phyloP scores from a whole-genome alignment of 2,888 invertebrate species.

The Andrena flavipes region DNA sequence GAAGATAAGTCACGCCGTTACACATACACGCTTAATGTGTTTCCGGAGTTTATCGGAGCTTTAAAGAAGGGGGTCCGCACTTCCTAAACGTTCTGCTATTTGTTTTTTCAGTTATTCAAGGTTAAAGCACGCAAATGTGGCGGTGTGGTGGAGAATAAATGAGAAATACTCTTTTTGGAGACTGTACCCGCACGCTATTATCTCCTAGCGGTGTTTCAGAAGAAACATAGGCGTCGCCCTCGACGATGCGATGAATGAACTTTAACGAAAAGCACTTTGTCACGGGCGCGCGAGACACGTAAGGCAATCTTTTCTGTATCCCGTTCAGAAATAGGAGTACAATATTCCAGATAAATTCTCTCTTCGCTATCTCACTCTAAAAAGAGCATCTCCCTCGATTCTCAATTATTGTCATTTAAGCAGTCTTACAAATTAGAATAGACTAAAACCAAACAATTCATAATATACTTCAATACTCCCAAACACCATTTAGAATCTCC shows the following conservation, averaged over 20 bases:
- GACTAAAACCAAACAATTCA: too few relatives aligned
- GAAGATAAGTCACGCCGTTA: constrained; percentile 1
- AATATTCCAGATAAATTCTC: not conserved
- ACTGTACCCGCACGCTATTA: constrained; percentile 80
- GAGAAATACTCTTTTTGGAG: constrained; percentile 71
- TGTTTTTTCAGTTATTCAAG: constrained; percentile 49
- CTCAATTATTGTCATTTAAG: too few relatives aligned
- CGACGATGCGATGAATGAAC: constrained; percentile 73
- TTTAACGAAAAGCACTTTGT: constrained; percentile 58
- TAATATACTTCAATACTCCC: not conserved
- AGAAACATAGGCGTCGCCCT: constrained; percentile 80
- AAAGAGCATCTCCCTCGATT: not conserved
- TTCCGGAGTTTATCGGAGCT: constrained; percentile 19
- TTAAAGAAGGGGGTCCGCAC: not conserved
- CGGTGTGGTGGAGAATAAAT: constrained; percentile 55
- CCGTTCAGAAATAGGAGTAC: not conserved
- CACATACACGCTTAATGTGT: not conserved
- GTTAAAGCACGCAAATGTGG: constrained; percentile 35
- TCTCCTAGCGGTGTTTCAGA: constrained; percentile 82
- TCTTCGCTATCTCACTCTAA: not conserved
- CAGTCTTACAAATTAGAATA: too few relatives aligned
- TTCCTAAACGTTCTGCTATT: constrained; percentile 32
- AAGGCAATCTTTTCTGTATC: not conserved
- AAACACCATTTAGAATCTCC: not conserved
- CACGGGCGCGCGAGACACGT: constrained; percentile 47